phyloP scores from a whole-genome alignment of 2,888 invertebrate genomes.

The Melieria omissa region DNA sequence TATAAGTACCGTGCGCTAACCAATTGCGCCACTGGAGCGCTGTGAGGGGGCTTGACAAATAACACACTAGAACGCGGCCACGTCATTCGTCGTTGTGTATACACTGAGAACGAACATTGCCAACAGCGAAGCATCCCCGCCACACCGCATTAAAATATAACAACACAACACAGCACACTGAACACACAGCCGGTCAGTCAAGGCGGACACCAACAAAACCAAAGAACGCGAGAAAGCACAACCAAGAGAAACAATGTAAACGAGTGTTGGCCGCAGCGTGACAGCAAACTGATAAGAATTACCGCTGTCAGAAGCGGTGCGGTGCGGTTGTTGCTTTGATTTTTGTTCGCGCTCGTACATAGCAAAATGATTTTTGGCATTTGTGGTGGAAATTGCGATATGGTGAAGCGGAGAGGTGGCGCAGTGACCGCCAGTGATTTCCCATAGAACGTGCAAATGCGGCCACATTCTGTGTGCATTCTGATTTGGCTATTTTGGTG shows the following conservation, averaged over 20 bases:
- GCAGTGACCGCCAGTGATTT: background rate
- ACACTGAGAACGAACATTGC: background rate
- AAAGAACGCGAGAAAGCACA: background rate
- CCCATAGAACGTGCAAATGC: background rate
- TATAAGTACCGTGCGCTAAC: slow-evolving; percentile 99
- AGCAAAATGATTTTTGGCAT: no score
- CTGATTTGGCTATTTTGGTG: no score
- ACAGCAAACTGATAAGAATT: background rate
- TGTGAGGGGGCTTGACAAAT: slow-evolving; percentile 52
- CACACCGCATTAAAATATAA: background rate
- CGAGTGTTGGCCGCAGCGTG: background rate
- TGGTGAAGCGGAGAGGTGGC: background rate
- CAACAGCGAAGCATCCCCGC: background rate
- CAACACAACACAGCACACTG: background rate
- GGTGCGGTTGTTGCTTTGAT: no score
- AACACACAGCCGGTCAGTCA: slow-evolving; percentile 5
- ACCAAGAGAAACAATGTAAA: background rate
- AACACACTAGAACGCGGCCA: slow-evolving; percentile 38
- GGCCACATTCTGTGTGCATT: no score
- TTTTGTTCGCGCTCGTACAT: no score
- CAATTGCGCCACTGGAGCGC: slow-evolving; percentile 99
- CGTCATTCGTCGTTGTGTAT: background rate
- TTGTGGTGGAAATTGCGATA: background rate
- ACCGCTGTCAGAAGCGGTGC: no score
- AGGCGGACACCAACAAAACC: slow-evolving; percentile 22